These are phyloP conservation scores for Rhea americana DNA, from an alignment of 2,113 vertebrate genomes.

Conservation along the genomic window DNA sequence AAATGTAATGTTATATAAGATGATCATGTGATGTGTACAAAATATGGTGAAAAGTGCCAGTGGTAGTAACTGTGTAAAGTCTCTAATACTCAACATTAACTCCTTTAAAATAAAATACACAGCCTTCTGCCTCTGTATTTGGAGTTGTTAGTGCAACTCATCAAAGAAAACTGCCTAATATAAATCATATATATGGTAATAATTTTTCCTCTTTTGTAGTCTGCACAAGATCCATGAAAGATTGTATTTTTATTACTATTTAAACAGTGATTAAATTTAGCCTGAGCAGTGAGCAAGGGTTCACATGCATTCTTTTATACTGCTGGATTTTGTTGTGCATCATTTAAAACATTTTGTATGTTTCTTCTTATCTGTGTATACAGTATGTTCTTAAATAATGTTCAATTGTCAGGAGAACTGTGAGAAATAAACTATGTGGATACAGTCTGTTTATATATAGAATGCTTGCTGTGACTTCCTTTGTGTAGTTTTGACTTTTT, in stretches of 20 bases:
- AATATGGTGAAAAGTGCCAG: constrained; percentile 97
- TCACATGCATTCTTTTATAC: constrained; percentile 94
- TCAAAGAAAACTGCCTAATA: constrained; percentile 85
- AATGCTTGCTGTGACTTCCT: constrained; percentile 79
- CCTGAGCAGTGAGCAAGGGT: constrained; percentile 85
- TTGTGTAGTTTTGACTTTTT: constrained; percentile 63
- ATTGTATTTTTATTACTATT: constrained; percentile 99
- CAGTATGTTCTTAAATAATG: constrained; percentile 99
- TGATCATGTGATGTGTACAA: constrained; percentile 96
- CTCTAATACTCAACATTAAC: constrained; percentile 83
- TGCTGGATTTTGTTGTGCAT: constrained; percentile 97
- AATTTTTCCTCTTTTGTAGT: constrained; percentile 90
- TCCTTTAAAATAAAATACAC: constrained; percentile 82
- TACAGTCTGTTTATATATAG: constrained; percentile 91
- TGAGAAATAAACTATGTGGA: constrained; percentile 99
- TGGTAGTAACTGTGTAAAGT: constrained; percentile 96
- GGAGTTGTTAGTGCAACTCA: constrained; percentile 81
- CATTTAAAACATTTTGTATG: constrained; percentile 98
- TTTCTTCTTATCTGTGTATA: constrained; percentile 97
- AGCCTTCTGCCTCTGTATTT: constrained; percentile 83
- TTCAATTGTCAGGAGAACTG: constrained; percentile 97
- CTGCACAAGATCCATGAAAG: constrained; percentile 93
- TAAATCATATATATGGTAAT: constrained; percentile 87
- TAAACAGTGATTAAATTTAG: constrained; percentile 91
- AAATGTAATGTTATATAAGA: constrained; percentile 91